Evolutionary conservation across 2,797 vertebrate species (phyloP).

Genomic region (Ceyx erithaca): DNA sequence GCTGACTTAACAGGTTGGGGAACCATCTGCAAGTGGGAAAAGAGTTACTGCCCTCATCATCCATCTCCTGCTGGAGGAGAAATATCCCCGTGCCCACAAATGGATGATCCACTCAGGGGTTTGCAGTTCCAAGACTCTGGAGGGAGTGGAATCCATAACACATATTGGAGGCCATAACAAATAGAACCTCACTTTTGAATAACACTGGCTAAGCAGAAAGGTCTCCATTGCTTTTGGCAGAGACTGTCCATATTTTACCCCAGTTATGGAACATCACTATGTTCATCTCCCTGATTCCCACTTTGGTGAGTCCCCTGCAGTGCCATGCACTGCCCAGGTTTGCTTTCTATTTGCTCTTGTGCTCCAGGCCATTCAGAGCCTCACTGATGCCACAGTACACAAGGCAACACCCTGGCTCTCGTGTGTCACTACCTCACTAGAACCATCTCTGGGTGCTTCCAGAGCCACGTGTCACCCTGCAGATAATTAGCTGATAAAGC

Average conservation of each 20-base stretch:
- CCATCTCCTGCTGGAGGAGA: neutral
- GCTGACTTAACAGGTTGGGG: neutral
- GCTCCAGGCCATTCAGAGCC: neutral
- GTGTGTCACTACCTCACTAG: neutral
- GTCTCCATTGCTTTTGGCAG: neutral
- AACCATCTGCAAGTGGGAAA: neutral
- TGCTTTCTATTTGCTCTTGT: neutral
- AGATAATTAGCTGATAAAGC: constrained; percentile 41
- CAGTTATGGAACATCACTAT: rapidly evolving
- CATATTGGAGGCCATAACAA: rapidly evolving
- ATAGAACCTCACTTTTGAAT: neutral
- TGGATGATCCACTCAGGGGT: too few species aligned
- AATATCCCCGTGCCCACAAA: neutral
- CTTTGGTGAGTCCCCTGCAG: rapidly evolving
- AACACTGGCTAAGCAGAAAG: neutral
- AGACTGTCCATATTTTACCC: neutral
- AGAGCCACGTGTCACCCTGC: neutral
- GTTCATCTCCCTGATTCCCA: neutral
- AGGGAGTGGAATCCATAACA: too few species aligned
- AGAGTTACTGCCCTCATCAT: neutral
- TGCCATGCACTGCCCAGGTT: rapidly evolving
- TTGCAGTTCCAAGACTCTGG: neutral
- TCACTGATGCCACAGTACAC: neutral
- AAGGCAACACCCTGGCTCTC: neutral
- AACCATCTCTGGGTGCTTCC: neutral